Conservation (phyloP, 1,140 invertebrate species). For the Cephus cinctus region DNA sequence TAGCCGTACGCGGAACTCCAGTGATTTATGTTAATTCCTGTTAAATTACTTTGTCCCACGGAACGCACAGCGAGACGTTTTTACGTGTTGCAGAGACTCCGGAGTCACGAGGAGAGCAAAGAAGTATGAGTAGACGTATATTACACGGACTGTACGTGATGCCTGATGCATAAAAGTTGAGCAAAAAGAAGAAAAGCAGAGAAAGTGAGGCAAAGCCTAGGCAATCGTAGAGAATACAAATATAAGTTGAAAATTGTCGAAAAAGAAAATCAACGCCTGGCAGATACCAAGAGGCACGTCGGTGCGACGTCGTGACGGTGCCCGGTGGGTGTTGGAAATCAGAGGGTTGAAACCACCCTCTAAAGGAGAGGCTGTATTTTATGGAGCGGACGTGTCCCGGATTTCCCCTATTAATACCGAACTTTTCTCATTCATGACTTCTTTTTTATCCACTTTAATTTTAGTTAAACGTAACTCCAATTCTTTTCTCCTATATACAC, state of each 20-base stretch:
- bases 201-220: too few species aligned
- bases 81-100: slow-evolving; percentile 16
- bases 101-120: background rate
- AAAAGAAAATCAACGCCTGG: background rate
- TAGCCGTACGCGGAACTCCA: slow-evolving; percentile 25
- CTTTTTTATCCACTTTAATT: slow-evolving; percentile 23
- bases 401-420: slow-evolving; percentile 44
- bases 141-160: too few species aligned
- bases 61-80: slow-evolving; percentile 19
- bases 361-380: slow-evolving; percentile 30
- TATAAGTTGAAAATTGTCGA: background rate
- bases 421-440: slow-evolving; percentile 30
- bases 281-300: slow-evolving; percentile 27
- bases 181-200: too few species aligned
- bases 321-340: too few species aligned
- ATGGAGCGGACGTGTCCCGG: slow-evolving; percentile 29
- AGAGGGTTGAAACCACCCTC: too few species aligned
- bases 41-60: slow-evolving; percentile 39
- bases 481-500: too few species aligned
- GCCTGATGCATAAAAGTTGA: too few species aligned
- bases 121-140: too few species aligned
- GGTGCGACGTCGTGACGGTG: too few species aligned
- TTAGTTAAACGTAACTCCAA: too few species aligned
- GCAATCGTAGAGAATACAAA: background rate
- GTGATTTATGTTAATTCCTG: slow-evolving; percentile 44